A percentile compares a stretch with the other conserved stretches of the same genome.
These are phyloP conservation scores for Xanthia icteritia DNA, from an alignment of 2,888 invertebrate species.

Conservation along the genomic window DNA sequence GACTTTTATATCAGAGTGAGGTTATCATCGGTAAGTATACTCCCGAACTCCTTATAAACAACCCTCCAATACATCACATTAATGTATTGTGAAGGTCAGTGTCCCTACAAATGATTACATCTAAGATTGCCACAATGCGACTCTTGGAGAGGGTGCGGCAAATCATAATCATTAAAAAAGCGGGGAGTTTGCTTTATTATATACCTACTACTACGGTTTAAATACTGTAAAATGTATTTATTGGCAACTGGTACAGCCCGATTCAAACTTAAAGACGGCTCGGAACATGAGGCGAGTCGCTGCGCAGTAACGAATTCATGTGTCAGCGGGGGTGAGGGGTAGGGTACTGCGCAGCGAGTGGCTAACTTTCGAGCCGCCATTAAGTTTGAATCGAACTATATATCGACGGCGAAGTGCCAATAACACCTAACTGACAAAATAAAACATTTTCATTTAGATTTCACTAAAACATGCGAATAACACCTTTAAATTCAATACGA, in stretches of 20 bases:
- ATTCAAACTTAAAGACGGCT: too few species aligned
- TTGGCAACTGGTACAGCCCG: slow-evolving; percentile 28
- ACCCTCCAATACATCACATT: slow-evolving; percentile 4
- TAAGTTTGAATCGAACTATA: too few species aligned
- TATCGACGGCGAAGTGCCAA: too few species aligned
- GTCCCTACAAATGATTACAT: neutral
- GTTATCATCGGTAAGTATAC: neutral
- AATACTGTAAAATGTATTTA: slow-evolving; percentile 32
- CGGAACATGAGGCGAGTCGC: too few species aligned
- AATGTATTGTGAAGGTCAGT: neutral
- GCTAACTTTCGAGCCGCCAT: too few species aligned
- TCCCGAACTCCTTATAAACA: neutral
- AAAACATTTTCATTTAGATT: too few species aligned
- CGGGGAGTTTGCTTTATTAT: neutral
- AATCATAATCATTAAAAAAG: slow-evolving; percentile 16
- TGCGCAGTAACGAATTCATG: too few species aligned
- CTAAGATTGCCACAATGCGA: slow-evolving; percentile 26
- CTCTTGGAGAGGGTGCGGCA: slow-evolving; percentile 39
- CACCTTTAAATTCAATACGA: too few species aligned
- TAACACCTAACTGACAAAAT: too few species aligned
- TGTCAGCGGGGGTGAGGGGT: too few species aligned
- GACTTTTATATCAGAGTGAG: neutral
- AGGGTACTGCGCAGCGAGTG: too few species aligned
- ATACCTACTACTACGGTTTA: slow-evolving; percentile 14
- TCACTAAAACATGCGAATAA: too few species aligned